Evolutionary conservation across 2,888 invertebrate species (phyloP).

Genomic region (Andrena trimmerana): DNA sequence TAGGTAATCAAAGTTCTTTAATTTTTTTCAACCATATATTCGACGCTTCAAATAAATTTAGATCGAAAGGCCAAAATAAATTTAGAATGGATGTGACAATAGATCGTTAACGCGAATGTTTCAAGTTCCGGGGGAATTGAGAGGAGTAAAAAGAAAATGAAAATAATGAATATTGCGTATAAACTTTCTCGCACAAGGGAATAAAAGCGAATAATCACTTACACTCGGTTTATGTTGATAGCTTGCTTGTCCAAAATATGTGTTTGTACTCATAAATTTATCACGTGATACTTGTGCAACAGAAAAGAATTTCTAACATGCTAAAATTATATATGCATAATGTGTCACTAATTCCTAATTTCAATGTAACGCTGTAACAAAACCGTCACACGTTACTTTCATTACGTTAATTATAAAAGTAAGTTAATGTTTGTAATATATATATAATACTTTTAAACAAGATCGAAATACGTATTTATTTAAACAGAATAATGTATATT

Average conservation of each 20-base stretch:
- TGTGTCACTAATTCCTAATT: constrained; percentile 23
- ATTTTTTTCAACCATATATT: constrained; percentile 38
- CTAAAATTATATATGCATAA: constrained; percentile 18
- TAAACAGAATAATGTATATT: constrained; percentile 31
- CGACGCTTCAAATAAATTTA: constrained; percentile 27
- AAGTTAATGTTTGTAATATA: constrained; percentile 46
- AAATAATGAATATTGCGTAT: constrained; percentile 15
- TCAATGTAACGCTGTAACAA: constrained; percentile 11
- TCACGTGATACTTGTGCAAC: constrained; percentile 6
- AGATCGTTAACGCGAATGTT: constrained; percentile 28
- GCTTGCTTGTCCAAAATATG: constrained; percentile 18
- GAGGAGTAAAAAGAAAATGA: constrained; percentile 6
- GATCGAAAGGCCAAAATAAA: constrained; percentile 40
- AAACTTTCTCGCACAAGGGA: constrained; percentile 7
- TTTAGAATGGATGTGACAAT: constrained; percentile 26
- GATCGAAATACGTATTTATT: constrained; percentile 33
- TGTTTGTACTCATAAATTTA: constrained; percentile 28
- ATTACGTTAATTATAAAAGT: constrained; percentile 42
- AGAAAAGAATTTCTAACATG: constrained; percentile 12
- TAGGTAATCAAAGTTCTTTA: constrained; percentile 74
- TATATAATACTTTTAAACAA: constrained; percentile 27
- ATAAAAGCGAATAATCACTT: constrained; percentile 12
- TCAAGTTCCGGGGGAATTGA: constrained; percentile 27
- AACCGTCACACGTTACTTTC: constrained; percentile 40
- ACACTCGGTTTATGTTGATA: constrained; percentile 26